Percentiles rank a stretch among this genome's conserved stretches.
Conservation (phyloP, 1,140 invertebrate species). For the Drosophila albomicans region DNA sequence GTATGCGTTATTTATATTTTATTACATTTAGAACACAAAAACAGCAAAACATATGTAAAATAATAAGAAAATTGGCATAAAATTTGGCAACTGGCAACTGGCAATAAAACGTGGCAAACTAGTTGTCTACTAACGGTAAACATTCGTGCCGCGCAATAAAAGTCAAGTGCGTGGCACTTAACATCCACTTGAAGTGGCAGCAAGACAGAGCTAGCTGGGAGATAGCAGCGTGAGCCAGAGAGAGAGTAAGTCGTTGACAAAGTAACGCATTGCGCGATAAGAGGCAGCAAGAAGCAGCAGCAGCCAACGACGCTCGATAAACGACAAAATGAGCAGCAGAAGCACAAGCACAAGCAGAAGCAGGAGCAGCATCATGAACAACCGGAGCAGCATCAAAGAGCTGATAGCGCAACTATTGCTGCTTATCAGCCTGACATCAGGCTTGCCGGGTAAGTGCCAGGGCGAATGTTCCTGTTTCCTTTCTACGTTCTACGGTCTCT, state of each 20-base stretch:
- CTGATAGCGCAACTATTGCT: constrained; percentile 74
- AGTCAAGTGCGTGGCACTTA: constrained; percentile 61
- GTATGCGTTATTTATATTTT: constrained; percentile 62
- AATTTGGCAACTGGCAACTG: constrained; percentile 3
- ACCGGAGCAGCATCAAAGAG: constrained; percentile 37
- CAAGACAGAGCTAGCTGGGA: not conserved
- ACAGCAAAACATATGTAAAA: constrained; percentile 44
- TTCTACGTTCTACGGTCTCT: not conserved
- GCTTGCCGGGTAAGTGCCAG: constrained; percentile 78
- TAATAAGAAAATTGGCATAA: not conserved
- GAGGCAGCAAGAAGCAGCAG: constrained; percentile 45
- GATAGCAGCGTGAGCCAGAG: not conserved
- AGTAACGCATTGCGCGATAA: constrained; percentile 76
- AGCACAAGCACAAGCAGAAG: constrained; percentile 8
- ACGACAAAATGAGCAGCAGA: constrained; percentile 22
- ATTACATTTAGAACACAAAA: constrained; percentile 52
- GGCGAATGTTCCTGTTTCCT: constrained; percentile 39
- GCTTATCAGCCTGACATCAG: constrained; percentile 76
- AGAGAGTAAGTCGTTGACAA: constrained; percentile 67
- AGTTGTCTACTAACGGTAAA: constrained; percentile 38
- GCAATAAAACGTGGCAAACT: constrained; percentile 24
- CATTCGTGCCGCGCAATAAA: constrained; percentile 62
- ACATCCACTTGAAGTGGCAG: constrained; percentile 20
- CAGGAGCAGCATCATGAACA: not conserved
- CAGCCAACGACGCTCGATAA: constrained; percentile 21